A percentile compares a stretch with the other conserved stretches of the same genome.
Evolutionary conservation across 37 sponge, comb jelly and placozoan species (phyloP).

Genomic region (Bolinopsis microptera): DNA sequence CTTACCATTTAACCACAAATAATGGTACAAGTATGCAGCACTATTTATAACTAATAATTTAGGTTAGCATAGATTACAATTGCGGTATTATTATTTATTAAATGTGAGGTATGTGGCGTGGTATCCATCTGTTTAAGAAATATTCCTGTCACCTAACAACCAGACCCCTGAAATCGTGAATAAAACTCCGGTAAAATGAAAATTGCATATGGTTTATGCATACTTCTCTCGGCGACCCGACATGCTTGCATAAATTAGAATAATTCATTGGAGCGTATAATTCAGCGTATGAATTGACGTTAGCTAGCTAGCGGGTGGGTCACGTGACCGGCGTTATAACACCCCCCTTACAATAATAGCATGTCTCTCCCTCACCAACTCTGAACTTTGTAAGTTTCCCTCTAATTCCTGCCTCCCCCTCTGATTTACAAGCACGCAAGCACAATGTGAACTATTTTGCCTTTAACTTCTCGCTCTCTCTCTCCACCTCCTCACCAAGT

Average conservation of each 20-base stretch:
- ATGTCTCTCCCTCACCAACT: background rate
- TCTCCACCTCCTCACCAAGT: background rate
- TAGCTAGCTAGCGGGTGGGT: background rate
- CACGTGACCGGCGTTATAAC: background rate
- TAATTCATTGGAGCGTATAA: background rate
- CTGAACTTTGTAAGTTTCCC: background rate
- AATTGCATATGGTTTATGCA: background rate
- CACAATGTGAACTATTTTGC: background rate
- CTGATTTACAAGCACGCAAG: conserved; percentile 38
- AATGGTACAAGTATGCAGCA: too few relatives aligned
- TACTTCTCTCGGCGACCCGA: background rate
- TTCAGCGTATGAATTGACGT: background rate
- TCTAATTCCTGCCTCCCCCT: too few relatives aligned
- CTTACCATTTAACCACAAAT: too few relatives aligned
- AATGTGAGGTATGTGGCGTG: too few relatives aligned
- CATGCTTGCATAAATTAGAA: background rate
- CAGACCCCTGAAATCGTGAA: background rate
- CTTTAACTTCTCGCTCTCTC: background rate
- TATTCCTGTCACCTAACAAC: too few relatives aligned
- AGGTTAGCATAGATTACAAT: too few relatives aligned
- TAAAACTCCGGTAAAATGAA: background rate
- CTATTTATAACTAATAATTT: too few relatives aligned
- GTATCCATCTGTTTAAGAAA: too few relatives aligned
- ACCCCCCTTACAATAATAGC: background rate
- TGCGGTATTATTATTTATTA: too few relatives aligned